These are phyloP conservation scores for Maniola hyperantus DNA, from an alignment of 2,888 invertebrate genomes.

Conservation along the genomic window DNA sequence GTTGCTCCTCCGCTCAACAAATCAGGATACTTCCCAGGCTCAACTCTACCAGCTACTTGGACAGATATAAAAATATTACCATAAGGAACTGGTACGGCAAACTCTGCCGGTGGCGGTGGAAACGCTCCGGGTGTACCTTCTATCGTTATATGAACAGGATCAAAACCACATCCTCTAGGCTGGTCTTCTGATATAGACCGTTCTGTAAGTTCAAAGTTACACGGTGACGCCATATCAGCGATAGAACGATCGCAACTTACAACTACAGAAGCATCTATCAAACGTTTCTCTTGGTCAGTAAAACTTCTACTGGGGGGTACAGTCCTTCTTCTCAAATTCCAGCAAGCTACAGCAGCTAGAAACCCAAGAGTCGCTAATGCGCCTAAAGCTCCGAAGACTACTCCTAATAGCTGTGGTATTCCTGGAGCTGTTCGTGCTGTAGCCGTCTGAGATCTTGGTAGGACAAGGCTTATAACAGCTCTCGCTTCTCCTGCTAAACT, in stretches of 20 bases:
- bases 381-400: constrained; percentile 88
- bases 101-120: constrained; percentile 79
- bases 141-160: constrained; percentile 85
- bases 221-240: constrained; percentile 84
- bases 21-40: constrained; percentile 87
- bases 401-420: constrained; percentile 87
- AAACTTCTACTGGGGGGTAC: constrained; percentile 87
- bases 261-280: constrained; percentile 88
- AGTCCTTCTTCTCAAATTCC: constrained; percentile 88
- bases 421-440: constrained; percentile 89
- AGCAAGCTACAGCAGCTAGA: constrained; percentile 76
- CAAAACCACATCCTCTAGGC: constrained; percentile 75
- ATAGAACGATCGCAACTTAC: constrained; percentile 86
- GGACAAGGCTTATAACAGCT: constrained; percentile 82
- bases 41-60: constrained; percentile 84
- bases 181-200: constrained; percentile 67
- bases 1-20: constrained; percentile 82
- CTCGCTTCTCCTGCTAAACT: constrained; percentile 85
- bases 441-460: constrained; percentile 86
- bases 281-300: constrained; percentile 93
- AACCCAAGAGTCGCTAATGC: constrained; percentile 87
- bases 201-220: constrained; percentile 77
- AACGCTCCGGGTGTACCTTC: constrained; percentile 80
- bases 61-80: constrained; percentile 94
- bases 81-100: constrained; percentile 79